Evolutionary conservation across 2,888 invertebrate species (phyloP).

Genomic region (Acleris emargana): DNA sequence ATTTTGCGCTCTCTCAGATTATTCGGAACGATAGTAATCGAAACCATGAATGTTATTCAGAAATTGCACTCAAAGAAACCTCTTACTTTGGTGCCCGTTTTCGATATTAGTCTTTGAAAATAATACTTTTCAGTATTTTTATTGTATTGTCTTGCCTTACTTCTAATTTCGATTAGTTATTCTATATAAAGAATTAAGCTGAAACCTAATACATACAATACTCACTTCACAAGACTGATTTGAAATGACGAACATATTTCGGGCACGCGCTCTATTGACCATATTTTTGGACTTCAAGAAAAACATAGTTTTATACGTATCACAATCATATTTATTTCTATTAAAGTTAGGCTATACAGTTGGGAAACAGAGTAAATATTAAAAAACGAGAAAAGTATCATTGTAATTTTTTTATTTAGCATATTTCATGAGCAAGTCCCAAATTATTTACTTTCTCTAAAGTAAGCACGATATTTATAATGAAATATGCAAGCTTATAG

Average conservation of each 20-base stretch:
- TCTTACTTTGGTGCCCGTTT: conserved; percentile 1
- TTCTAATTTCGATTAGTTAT: not conserved
- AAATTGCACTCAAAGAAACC: not conserved
- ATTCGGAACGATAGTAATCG: no score
- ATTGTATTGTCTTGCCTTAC: not conserved
- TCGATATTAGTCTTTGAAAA: not conserved
- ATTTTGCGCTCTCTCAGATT: no score
- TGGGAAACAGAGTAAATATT: not conserved
- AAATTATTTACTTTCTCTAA: not conserved
- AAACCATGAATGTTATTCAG: not conserved
- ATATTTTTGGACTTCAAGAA: not conserved
- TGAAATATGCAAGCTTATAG: conserved; percentile 1
- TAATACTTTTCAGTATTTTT: not conserved
- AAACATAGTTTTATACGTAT: not conserved
- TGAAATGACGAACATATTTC: not conserved
- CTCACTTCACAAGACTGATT: not conserved
- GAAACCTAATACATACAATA: conserved; percentile 1
- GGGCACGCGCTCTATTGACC: not conserved
- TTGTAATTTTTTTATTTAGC: not conserved
- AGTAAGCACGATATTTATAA: not conserved
- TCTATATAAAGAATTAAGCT: not conserved
- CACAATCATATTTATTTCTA: not conserved
- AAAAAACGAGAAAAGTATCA: not conserved
- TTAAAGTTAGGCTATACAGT: no score
- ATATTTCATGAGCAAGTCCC: not conserved